Evolutionary conservation across 2,113 vertebrate species (phyloP).

Genomic region (Raphicerus campestris): DNA sequence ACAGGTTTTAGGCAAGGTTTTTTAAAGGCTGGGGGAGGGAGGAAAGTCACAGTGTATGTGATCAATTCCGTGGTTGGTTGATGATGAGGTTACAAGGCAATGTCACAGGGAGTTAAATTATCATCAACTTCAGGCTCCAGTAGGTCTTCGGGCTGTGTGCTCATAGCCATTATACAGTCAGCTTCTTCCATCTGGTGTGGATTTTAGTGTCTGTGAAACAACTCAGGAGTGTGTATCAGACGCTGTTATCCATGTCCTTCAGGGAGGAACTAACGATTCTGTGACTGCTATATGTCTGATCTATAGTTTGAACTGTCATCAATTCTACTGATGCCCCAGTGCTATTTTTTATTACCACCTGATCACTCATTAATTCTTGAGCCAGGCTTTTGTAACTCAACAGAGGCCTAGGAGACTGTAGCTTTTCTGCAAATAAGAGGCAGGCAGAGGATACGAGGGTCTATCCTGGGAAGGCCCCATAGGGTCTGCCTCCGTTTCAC

Average conservation of each 20-base stretch:
- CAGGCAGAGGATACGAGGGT: not conserved
- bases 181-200: not conserved
- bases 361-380: not conserved
- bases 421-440: not conserved
- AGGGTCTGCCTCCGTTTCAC: not conserved
- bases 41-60: not conserved
- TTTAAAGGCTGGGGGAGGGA: not conserved
- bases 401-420: not conserved
- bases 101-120: not conserved
- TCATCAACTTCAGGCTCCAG: not conserved
- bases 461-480: not conserved
- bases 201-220: not conserved
- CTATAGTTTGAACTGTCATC: not conserved
- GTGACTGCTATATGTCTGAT: not conserved
- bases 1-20: not conserved
- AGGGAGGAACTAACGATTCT: not conserved
- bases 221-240: not conserved
- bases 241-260: not conserved
- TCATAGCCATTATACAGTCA: not conserved
- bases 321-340: not conserved
- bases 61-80: not conserved
- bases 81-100: not conserved
- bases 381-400: not conserved
- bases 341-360: not conserved
- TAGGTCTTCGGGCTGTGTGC: not conserved